Evolutionary conservation across 2,888 invertebrate species (phyloP).

Genomic region (Daptonema setosum): DNA sequence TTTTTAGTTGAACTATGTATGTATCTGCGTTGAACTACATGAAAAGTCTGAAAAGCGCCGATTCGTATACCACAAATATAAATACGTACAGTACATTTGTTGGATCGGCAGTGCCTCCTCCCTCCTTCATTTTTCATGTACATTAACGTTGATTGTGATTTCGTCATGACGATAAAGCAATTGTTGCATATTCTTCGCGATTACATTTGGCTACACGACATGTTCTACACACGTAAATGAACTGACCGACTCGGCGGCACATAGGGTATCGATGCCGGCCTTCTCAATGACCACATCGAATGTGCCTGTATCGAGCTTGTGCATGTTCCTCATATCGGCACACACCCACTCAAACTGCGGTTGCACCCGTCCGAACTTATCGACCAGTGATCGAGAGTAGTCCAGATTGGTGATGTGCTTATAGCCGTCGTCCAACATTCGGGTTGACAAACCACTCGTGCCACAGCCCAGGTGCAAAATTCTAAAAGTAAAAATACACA

Average conservation of each 20-base stretch:
- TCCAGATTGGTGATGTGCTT: constrained; percentile 31
- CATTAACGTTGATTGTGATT: too few species aligned
- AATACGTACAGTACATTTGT: too few species aligned
- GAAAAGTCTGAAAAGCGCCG: too few species aligned
- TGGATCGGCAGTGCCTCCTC: too few species aligned
- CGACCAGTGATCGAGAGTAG: constrained; percentile 30
- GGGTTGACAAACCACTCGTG: constrained; percentile 30
- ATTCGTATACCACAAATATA: too few species aligned
- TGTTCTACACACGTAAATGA: too few species aligned
- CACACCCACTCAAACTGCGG: constrained; percentile 30
- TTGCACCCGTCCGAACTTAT: constrained; percentile 11
- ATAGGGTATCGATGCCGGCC: constrained; percentile 32
- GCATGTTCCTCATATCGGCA: constrained; percentile 29
- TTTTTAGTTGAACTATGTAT: too few species aligned
- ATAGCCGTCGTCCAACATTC: constrained; percentile 30
- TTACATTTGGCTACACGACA: too few species aligned
- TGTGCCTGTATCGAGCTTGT: constrained; percentile 16
- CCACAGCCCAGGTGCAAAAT: constrained; percentile 31
- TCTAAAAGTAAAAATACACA: constrained; percentile 7
- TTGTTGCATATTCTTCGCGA: too few species aligned
- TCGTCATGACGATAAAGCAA: too few species aligned
- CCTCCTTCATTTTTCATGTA: too few species aligned
- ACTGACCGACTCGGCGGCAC: constrained; percentile 20
- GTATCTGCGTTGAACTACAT: too few species aligned
- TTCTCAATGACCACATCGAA: constrained; percentile 34